A percentile compares a stretch with the other conserved stretches of the same genome.
Conservation (phyloP, 2,113 vertebrate genomes). For the Menura novaehollandiae region DNA sequence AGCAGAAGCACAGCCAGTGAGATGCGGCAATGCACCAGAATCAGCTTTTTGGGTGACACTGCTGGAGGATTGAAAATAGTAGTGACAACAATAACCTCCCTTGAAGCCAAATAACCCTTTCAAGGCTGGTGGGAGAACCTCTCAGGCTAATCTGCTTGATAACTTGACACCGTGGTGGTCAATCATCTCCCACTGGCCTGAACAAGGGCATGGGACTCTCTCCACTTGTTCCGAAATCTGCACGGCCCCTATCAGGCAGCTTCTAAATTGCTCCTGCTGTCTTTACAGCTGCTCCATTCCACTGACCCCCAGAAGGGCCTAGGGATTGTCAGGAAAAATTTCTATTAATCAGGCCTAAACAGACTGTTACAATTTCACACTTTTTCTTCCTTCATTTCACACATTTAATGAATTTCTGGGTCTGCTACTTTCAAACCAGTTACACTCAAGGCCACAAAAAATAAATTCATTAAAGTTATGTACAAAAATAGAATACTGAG, state of each 20-base stretch:
- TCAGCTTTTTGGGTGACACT: not conserved
- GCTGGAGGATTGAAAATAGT: not conserved
- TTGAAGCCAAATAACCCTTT: conserved; percentile 6
- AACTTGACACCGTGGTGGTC: conserved; percentile 53
- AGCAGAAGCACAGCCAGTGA: not conserved
- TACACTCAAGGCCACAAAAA: conserved; percentile 35
- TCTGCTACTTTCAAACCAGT: conserved; percentile 70
- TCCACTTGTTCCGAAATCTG: conserved; percentile 68
- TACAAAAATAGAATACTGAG: not conserved
- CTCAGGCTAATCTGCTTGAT: conserved; percentile 52
- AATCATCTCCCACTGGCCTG: conserved; percentile 39
- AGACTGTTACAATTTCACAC: conserved; percentile 83
- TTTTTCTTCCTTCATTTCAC: conserved; percentile 78
- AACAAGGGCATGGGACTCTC: conserved; percentile 66
- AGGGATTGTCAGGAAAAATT: conserved; percentile 75
- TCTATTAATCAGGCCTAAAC: conserved; percentile 83
- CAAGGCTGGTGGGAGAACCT: conserved; percentile 8
- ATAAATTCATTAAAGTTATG: not conserved
- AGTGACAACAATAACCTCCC: not conserved
- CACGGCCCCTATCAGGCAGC: conserved; percentile 54
- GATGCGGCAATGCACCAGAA: not conserved
- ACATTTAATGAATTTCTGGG: conserved; percentile 75
- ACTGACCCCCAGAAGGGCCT: conserved; percentile 78
- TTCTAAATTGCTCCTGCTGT: conserved; percentile 78
- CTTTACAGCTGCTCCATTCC: conserved; percentile 82